Conservation (phyloP, 2,888 invertebrate species). For the Chrysolina haemoptera region DNA sequence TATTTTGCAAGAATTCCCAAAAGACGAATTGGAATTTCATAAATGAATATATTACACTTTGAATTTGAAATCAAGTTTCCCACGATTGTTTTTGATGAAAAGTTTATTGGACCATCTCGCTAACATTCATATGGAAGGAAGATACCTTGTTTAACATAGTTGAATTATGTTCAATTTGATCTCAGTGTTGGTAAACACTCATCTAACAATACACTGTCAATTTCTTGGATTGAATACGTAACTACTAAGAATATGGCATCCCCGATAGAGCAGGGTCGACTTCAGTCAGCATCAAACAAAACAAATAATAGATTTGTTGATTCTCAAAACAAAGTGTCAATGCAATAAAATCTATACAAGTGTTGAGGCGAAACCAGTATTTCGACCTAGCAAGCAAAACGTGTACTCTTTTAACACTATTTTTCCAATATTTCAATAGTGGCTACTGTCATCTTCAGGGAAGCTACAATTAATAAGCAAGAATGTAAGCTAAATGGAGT, state of each 20-base stretch:
- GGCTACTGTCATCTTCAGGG: too few relatives aligned
- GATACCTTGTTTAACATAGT: conserved; percentile 29
- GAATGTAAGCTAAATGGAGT: too few relatives aligned
- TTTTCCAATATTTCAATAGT: too few relatives aligned
- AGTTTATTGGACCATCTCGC: conserved; percentile 12
- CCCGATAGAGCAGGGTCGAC: conserved; percentile 22
- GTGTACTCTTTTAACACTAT: too few relatives aligned
- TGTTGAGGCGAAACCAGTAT: too few relatives aligned
- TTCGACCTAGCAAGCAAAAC: too few relatives aligned
- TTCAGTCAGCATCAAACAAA: background rate
- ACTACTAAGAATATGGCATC: conserved; percentile 37
- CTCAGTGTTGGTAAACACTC: conserved; percentile 33
- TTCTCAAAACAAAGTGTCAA: too few relatives aligned
- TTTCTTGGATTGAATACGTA: conserved; percentile 38
- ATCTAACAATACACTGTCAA: conserved; percentile 31
- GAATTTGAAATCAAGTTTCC: conserved; percentile 16
- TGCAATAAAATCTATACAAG: too few relatives aligned
- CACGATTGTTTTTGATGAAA: conserved; percentile 22
- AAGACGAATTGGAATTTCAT: conserved; percentile 18
- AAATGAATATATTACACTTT: background rate
- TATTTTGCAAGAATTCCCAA: conserved; percentile 5
- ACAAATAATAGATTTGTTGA: background rate
- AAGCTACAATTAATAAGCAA: too few relatives aligned
- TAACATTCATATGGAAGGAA: conserved; percentile 34
- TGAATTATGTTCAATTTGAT: conserved; percentile 27